phyloP scores from a whole-genome alignment of 2,888 invertebrate genomes.

The Bimastos eiseni region DNA sequence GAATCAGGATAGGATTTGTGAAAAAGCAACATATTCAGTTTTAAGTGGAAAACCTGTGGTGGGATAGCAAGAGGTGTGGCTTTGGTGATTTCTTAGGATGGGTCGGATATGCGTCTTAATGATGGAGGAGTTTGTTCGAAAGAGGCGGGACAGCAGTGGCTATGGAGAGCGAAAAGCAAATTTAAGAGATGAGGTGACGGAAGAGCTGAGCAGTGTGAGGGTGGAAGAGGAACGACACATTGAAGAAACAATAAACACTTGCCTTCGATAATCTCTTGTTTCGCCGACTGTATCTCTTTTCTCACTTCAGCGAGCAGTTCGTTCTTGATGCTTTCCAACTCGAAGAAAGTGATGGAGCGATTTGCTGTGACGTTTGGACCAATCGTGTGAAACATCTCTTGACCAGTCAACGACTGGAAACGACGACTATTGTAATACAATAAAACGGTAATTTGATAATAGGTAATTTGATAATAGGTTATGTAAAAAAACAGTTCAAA shows the following conservation, averaged over 20 bases:
- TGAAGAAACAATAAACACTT: not conserved
- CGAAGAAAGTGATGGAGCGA: slow-evolving; percentile 58
- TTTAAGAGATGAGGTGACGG: too few relatives aligned
- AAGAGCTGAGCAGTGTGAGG: too few relatives aligned
- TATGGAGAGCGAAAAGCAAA: too few relatives aligned
- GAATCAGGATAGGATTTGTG: too few relatives aligned
- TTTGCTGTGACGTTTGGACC: slow-evolving; percentile 31
- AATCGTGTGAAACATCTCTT: slow-evolving; percentile 47
- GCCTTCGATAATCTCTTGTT: slow-evolving; percentile 94
- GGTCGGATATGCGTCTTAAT: too few relatives aligned
- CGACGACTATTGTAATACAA: slow-evolving; percentile 36
- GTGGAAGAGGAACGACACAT: too few relatives aligned
- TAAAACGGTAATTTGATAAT: not conserved
- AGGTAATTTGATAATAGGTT: not conserved
- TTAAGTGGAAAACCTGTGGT: too few relatives aligned
- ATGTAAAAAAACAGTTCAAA: not conserved
- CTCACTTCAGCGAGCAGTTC: slow-evolving; percentile 89
- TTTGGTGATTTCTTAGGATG: too few relatives aligned
- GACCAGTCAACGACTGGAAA: slow-evolving; percentile 54
- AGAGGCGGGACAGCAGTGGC: too few relatives aligned
- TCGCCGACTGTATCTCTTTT: slow-evolving; percentile 86
- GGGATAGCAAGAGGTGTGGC: too few relatives aligned
- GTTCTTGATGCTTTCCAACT: slow-evolving; percentile 88
- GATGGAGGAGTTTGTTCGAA: too few relatives aligned
- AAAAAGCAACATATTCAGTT: too few relatives aligned